phyloP scores from a whole-genome alignment of 2,113 vertebrate species.

The Macrotis lagotis region DNA sequence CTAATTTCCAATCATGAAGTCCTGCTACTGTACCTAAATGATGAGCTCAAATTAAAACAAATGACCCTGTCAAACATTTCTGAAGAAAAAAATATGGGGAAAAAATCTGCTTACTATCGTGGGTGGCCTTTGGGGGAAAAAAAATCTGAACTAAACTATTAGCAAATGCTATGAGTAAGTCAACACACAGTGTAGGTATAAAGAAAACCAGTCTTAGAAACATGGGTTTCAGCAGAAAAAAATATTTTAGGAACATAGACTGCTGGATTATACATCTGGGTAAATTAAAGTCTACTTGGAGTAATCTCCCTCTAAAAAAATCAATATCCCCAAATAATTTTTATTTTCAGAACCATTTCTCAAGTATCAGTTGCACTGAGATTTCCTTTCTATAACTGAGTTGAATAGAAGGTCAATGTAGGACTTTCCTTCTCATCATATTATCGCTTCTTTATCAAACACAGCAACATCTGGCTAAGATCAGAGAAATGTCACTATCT shows the following conservation, averaged over 20 bases:
- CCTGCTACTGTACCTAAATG: neutral
- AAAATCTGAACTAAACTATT: neutral
- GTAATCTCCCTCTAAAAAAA: slow-evolving; percentile 23
- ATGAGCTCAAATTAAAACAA: neutral
- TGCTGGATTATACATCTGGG: neutral
- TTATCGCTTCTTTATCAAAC: slow-evolving; percentile 3
- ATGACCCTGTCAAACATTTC: neutral
- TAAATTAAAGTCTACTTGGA: slow-evolving; percentile 18
- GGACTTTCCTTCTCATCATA: neutral
- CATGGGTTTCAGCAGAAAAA: neutral
- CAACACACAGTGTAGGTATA: neutral
- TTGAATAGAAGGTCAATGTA: neutral
- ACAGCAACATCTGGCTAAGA: slow-evolving; percentile 18
- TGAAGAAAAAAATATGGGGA: neutral
- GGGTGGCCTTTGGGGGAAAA: neutral
- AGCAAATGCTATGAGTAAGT: neutral
- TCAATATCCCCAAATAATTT: neutral
- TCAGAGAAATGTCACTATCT: slow-evolving; percentile 24
- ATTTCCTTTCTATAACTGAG: neutral
- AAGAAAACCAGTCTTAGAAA: neutral
- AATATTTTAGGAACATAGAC: neutral
- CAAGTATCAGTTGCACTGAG: slow-evolving; percentile 13
- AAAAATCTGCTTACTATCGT: neutral
- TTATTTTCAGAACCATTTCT: slow-evolving; percentile 1
- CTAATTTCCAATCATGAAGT: neutral